phyloP scores from a whole-genome alignment of 2,888 invertebrate genomes.

The Drosophila demipolita region DNA sequence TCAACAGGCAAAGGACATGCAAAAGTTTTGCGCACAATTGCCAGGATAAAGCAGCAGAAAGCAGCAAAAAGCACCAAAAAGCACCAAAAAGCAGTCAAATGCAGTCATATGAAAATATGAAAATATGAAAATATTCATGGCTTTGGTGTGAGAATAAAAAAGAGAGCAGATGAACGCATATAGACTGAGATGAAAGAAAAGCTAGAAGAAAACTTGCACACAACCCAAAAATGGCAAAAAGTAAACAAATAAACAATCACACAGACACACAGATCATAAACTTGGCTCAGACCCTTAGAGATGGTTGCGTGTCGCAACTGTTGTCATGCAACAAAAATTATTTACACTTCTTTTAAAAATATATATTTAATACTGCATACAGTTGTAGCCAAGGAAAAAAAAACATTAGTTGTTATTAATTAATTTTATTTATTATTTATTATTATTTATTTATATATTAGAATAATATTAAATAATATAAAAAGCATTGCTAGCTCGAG shows the following conservation, averaged over 20 bases:
- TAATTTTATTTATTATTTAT: neutral
- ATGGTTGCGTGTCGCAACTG: conserved; percentile 5
- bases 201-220: conserved; percentile 56
- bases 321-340: neutral
- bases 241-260: conserved; percentile 75
- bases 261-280: conserved; percentile 45
- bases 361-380: neutral
- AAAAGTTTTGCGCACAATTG: conserved; percentile 71
- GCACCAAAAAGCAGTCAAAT: conserved; percentile 39
- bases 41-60: conserved; percentile 57
- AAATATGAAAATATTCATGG: conserved; percentile 65
- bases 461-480: neutral
- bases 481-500: neutral
- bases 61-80: conserved; percentile 19
- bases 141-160: conserved; percentile 27
- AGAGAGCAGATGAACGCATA: conserved; percentile 21
- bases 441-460: neutral
- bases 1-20: conserved; percentile 27
- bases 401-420: neutral
- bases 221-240: conserved; percentile 77
- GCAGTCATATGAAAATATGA: conserved; percentile 70
- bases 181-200: conserved; percentile 38
- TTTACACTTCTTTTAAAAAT: neutral
- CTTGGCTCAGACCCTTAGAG: conserved; percentile 23
- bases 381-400: neutral